These are phyloP conservation scores for Chloropsis cyanopogon DNA, from an alignment of 2,113 vertebrate genomes.

Conservation along the genomic window DNA sequence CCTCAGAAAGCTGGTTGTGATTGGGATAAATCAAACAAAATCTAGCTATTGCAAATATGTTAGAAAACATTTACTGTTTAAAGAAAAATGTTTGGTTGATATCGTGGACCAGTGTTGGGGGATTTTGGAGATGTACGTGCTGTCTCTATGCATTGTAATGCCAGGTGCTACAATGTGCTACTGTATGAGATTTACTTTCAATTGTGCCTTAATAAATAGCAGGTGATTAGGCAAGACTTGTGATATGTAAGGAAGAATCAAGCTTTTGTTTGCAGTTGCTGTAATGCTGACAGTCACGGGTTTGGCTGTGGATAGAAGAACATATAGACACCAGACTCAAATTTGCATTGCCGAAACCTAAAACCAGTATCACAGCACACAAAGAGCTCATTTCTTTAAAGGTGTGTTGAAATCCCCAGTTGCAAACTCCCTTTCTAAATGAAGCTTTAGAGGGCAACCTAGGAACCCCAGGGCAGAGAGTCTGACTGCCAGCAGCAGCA, in stretches of 20 bases:
- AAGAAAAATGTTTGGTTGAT: neutral
- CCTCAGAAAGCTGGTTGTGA: neutral
- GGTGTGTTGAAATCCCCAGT: neutral
- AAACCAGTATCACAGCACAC: neutral
- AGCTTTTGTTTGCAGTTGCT: neutral
- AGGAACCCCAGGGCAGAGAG: neutral
- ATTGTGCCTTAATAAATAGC: neutral
- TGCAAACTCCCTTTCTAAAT: neutral
- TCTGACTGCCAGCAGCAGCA: neutral
- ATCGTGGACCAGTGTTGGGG: neutral
- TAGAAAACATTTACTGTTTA: neutral
- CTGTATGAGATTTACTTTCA: neutral
- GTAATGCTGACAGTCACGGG: neutral
- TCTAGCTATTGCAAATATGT: neutral
- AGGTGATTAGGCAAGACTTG: neutral
- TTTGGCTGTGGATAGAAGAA: neutral
- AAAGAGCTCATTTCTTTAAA: neutral
- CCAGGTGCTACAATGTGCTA: neutral
- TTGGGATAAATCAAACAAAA: neutral
- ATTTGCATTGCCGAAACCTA: neutral
- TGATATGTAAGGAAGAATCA: neutral
- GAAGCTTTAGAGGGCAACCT: neutral
- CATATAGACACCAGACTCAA: neutral
- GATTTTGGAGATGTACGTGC: neutral
- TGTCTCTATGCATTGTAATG: neutral